A percentile compares a stretch with the other conserved stretches of the same genome.
phyloP scores from a whole-genome alignment of 2,888 invertebrate species.

The Archaeoteleia sp. region DNA sequence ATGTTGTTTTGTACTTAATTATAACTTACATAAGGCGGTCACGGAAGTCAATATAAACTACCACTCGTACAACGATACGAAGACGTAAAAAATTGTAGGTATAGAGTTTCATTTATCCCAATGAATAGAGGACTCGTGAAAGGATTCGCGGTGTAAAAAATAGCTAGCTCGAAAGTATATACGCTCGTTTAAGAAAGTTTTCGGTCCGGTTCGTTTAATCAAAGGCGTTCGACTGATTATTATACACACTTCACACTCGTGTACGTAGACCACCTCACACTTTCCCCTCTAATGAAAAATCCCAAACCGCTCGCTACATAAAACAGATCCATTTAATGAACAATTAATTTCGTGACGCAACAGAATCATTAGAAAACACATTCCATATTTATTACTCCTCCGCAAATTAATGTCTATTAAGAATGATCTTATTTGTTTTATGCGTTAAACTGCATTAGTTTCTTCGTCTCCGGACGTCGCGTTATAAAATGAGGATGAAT shows the following conservation, averaged over 20 bases:
- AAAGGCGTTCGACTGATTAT: conserved; percentile 41
- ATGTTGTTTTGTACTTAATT: too few relatives aligned
- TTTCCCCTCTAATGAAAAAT: conserved; percentile 41
- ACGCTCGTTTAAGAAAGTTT: conserved; percentile 49
- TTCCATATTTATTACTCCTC: too few relatives aligned
- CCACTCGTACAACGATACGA: too few relatives aligned
- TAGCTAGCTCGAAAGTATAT: conserved; percentile 38
- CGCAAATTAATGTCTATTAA: too few relatives aligned
- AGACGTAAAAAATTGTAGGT: conserved; percentile 23
- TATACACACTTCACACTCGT: conserved; percentile 40
- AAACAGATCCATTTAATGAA: conserved; percentile 9
- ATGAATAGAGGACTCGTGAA: conserved; percentile 38
- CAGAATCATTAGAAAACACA: conserved; percentile 1
- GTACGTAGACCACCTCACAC: conserved; percentile 16
- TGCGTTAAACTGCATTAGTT: too few relatives aligned
- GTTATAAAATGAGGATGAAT: too few relatives aligned
- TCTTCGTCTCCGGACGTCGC: too few relatives aligned
- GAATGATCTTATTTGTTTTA: too few relatives aligned
- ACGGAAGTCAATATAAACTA: too few relatives aligned
- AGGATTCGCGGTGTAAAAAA: conserved; percentile 36
- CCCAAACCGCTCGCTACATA: conserved; percentile 7
- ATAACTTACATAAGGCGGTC: too few relatives aligned
- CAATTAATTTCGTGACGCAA: conserved; percentile 18
- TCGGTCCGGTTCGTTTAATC: conserved; percentile 50
- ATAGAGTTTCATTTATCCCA: conserved; percentile 30